Percentiles rank a stretch among this genome's conserved stretches.
Evolutionary conservation across 2,797 vertebrate species (phyloP).

Genomic region (Nannoperca australis): DNA sequence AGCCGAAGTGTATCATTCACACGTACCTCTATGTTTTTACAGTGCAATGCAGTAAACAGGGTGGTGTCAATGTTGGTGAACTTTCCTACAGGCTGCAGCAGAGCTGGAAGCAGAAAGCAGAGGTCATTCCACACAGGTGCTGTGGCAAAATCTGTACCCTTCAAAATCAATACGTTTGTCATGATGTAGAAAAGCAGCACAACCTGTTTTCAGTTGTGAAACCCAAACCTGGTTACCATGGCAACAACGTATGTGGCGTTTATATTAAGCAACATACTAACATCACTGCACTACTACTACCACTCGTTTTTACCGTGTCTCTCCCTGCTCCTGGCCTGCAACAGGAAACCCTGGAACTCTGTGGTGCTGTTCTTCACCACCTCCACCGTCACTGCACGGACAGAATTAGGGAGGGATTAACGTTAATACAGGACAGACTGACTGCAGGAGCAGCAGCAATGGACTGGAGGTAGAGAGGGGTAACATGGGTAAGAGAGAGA

Average conservation of each 20-base stretch:
- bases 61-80: slow-evolving; percentile 66
- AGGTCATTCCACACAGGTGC: neutral
- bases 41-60: slow-evolving; percentile 54
- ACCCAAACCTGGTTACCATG: neutral
- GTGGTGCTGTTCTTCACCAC: slow-evolving; percentile 28
- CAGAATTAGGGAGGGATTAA: neutral
- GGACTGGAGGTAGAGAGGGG: too few species aligned
- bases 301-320: slow-evolving; percentile 7
- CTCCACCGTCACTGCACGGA: slow-evolving; percentile 69
- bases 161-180: neutral
- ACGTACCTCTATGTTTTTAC: slow-evolving; percentile 58
- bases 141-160: neutral
- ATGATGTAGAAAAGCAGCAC: too few species aligned
- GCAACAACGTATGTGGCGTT: neutral
- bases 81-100: slow-evolving; percentile 55
- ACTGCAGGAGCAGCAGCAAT: neutral
- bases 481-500: neutral
- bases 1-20: too few species aligned
- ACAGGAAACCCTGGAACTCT: slow-evolving; percentile 74
- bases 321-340: slow-evolving; percentile 66
- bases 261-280: neutral
- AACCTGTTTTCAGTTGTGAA: too few species aligned
- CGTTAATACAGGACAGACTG: neutral
- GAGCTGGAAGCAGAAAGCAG: slow-evolving; percentile 17
- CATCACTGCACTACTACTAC: too few species aligned